Base-by-base conservation (phyloP, 2,888 invertebrate species). In the Megaustenia siamemsis region DNA sequence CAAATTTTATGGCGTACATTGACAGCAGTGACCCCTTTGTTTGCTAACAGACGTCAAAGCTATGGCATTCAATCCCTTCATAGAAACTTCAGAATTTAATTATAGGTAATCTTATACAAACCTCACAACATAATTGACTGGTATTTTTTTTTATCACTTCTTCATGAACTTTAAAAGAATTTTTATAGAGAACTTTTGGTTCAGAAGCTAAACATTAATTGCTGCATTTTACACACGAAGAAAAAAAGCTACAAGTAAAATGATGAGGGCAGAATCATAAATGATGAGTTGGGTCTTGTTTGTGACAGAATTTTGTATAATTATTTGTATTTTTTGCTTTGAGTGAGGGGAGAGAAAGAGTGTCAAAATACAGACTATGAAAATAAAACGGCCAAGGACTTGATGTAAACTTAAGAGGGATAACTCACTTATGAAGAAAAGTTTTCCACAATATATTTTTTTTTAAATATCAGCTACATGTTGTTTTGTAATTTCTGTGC, bases 1-100 rank as follows among this genome's bases (percentile, higher is more conserved):
- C 21, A 56, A 15, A 56, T 12, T 56, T n/a, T n/a, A n/a, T 38
- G 4, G 68, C 10, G 10, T 38, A 68, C 21, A 4, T 38, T 68
- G 40, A 40, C 69, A 40, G 24, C 69, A 69, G 24, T 69, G 18
- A 40, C 24, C 69, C 8, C 68, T 69, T 69, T 69, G 69, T 69
- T n/a, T 69, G 40, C 24, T 21, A 5, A 8, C 18, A 69, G 15
- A 69, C 40, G 24, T 69, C 40, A 40, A n/a, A 68, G 18, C 21
- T 18, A 3, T 18, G 10, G 40, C 40, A 69, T 69, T 69, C 69
- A 69, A 21, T 10, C 24, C 18, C 40, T 38, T 21, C 40, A 69
- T 24, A 69, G 69, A 69, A 69, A 69, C 40, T 40, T 69, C 21
- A 69, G 24, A 38, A 24, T 38, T 24, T 69, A 69, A 69, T 69